phyloP scores from a whole-genome alignment of 2,113 vertebrate genomes.

The Girardinichthys multiradiatus region DNA sequence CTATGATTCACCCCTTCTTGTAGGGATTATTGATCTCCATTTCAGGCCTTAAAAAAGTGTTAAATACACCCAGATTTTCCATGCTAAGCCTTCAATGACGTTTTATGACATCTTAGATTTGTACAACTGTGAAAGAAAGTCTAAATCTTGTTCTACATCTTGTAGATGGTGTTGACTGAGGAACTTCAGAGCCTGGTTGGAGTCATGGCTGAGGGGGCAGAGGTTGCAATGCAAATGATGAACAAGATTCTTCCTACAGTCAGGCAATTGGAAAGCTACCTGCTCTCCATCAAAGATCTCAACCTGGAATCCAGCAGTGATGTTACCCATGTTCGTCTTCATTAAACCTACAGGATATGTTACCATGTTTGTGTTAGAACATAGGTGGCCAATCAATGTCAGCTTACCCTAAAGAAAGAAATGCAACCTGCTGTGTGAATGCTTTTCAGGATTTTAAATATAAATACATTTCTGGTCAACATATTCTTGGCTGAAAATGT shows the following conservation, averaged over 20 bases:
- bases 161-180: conserved; percentile 74
- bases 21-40: neutral
- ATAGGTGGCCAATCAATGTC: neutral
- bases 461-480: neutral
- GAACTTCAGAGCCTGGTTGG: conserved; percentile 70
- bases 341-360: neutral
- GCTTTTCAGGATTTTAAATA: neutral
- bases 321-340: conserved; percentile 52
- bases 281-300: conserved; percentile 59
- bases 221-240: conserved; percentile 63
- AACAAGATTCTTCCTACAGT: conserved; percentile 63
- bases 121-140: neutral
- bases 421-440: too few relatives aligned
- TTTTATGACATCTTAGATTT: neutral
- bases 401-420: neutral
- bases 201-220: conserved; percentile 58
- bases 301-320: conserved; percentile 54
- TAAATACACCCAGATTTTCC: neutral
- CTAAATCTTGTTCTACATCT: conserved; percentile 7
- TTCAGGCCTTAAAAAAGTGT: neutral
- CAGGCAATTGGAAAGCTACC: conserved; percentile 60
- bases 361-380: neutral
- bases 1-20: too few relatives aligned
- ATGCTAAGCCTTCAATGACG: neutral
- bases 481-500: neutral